These are phyloP conservation scores for Leptinotarsa tumamoca DNA, from an alignment of 2,888 invertebrate genomes.

Conservation along the genomic window DNA sequence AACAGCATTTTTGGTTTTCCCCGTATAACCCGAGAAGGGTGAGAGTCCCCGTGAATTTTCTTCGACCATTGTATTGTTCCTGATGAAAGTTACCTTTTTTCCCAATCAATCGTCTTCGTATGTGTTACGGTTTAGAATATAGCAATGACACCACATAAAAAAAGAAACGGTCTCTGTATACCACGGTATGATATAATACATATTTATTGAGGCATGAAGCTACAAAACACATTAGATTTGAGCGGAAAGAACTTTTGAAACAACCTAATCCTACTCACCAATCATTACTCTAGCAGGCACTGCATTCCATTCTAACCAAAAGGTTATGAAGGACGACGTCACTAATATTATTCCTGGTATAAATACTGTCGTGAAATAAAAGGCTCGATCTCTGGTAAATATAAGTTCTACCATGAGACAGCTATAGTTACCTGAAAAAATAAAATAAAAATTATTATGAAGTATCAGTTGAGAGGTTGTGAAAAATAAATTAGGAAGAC, in stretches of 20 bases:
- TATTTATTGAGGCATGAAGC: too few species aligned
- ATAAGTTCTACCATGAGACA: conserved; percentile 93
- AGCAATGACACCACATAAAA: too few species aligned
- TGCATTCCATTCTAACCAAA: conserved; percentile 98
- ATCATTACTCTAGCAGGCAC: conserved; percentile 97
- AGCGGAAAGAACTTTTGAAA: background rate
- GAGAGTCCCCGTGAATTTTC: too few species aligned
- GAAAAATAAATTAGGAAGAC: background rate
- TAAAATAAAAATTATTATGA: conserved; percentile 29
- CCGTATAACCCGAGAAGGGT: too few species aligned
- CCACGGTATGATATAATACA: too few species aligned
- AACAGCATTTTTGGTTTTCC: too few species aligned
- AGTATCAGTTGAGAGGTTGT: background rate
- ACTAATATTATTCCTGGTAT: conserved; percentile 96
- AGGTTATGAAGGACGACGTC: conserved; percentile 96
- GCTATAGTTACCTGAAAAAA: conserved; percentile 89
- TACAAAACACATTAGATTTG: too few species aligned
- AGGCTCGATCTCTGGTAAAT: conserved; percentile 95
- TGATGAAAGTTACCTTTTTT: too few species aligned
- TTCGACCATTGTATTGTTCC: too few species aligned
- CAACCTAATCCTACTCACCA: conserved; percentile 72
- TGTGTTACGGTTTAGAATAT: too few species aligned
- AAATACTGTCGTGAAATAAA: conserved; percentile 97
- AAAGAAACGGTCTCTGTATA: too few species aligned
- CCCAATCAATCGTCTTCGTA: too few species aligned